These are phyloP conservation scores for crab-eating macaque (Macaca fascicularis) DNA, from an alignment of 2,113 vertebrate genomes.

Conservation along the genomic window T2T-MFA8v1.1 NC_088380.1:148116001-148116500, in stretches of 20 bases:
- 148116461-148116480: slow-evolving; percentile 89
- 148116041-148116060: slow-evolving; percentile 90
- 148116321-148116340: background rate
- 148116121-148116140: slow-evolving; percentile 87
- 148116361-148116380: background rate
- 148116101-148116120: slow-evolving; percentile 89
- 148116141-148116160: slow-evolving; percentile 86
- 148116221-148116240: slow-evolving; percentile 10
- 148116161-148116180: slow-evolving; percentile 90
- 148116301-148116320: background rate
- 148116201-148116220: slow-evolving; percentile 64
- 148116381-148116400: background rate
- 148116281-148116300: background rate
- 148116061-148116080: slow-evolving; percentile 95
- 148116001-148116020: slow-evolving; percentile 82
- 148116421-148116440: background rate
- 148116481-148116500: slow-evolving; percentile 92
- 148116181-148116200: slow-evolving; percentile 97
- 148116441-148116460: slow-evolving; percentile 33
- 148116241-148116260: background rate
- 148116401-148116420: background rate
- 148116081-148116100: slow-evolving; percentile 93
- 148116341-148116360: background rate
- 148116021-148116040: slow-evolving; percentile 90
- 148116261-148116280: background rate